phyloP scores from a whole-genome alignment of 1,140 invertebrate genomes.

The Lasioglossum albipes region DNA sequence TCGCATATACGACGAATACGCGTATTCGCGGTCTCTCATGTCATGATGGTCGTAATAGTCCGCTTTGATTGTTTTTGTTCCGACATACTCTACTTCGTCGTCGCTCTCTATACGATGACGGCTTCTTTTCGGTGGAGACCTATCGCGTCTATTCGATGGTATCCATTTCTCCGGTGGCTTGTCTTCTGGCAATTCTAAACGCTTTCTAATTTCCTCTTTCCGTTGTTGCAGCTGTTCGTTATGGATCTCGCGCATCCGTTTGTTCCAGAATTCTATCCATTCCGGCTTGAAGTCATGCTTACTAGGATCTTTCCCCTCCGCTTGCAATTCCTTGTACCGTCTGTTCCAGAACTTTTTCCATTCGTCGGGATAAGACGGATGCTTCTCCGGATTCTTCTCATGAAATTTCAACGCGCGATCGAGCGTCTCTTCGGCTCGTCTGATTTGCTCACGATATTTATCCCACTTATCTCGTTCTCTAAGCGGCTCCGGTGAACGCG shows the following conservation, averaged over 20 bases:
- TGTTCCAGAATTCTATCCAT: constrained; percentile 92
- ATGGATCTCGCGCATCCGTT: constrained; percentile 88
- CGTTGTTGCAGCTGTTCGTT: constrained; percentile 83
- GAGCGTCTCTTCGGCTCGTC: constrained; percentile 80
- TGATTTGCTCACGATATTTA: constrained; percentile 80
- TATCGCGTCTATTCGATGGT: constrained; percentile 30
- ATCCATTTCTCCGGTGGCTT: constrained; percentile 70
- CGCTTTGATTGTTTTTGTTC: constrained; percentile 69
- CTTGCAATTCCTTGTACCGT: constrained; percentile 89
- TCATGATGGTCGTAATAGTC: constrained; percentile 70
- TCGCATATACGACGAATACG: constrained; percentile 66
- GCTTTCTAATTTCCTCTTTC: constrained; percentile 81
- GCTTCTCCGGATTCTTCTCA: constrained; percentile 91
- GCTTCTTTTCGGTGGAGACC: constrained; percentile 60
- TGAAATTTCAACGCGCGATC: constrained; percentile 83
- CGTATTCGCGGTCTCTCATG: constrained; percentile 66
- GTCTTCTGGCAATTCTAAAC: constrained; percentile 78
- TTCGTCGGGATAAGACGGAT: constrained; percentile 90
- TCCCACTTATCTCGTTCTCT: constrained; percentile 82
- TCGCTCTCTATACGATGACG: constrained; percentile 73
- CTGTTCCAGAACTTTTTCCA: constrained; percentile 93
- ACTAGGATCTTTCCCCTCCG: constrained; percentile 87
- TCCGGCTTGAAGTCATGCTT: constrained; percentile 92
- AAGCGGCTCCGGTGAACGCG: constrained; percentile 64
- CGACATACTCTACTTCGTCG: constrained; percentile 78